A percentile compares a stretch with the other conserved stretches of the same genome.
These are phyloP conservation scores for Halictus rubicundus DNA, from an alignment of 1,140 invertebrate species.

Conservation along the genomic window DNA sequence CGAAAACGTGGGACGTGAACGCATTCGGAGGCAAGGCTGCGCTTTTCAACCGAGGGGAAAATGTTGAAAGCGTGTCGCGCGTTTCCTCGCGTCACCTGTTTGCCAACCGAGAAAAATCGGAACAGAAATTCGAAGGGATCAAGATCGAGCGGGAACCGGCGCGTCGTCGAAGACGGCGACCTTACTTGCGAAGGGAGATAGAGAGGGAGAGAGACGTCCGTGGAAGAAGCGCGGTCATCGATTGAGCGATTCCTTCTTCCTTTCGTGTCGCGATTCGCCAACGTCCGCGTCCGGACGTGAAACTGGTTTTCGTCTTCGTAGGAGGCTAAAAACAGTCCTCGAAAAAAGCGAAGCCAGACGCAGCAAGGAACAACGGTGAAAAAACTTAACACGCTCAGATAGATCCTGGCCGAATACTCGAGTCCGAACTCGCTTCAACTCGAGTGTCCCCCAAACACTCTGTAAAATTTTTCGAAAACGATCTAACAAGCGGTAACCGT, in stretches of 20 bases:
- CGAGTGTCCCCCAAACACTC: neutral
- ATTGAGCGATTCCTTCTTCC: conserved; percentile 53
- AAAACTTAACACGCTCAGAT: conserved; percentile 5
- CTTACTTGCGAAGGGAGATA: neutral
- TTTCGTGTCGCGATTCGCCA: conserved; percentile 50
- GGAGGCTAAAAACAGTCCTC: conserved; percentile 45
- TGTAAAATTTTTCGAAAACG: too few species aligned
- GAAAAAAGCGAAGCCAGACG: conserved; percentile 38
- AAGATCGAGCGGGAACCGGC: too few species aligned
- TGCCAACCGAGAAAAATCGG: neutral
- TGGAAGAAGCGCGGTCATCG: conserved; percentile 39
- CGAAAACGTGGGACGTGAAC: conserved; percentile 31
- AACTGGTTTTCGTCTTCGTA: conserved; percentile 56
- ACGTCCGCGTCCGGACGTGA: conserved; percentile 47
- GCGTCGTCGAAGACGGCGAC: conserved; percentile 12
- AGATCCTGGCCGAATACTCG: neutral
- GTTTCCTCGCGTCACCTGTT: neutral
- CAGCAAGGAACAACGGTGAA: conserved; percentile 8
- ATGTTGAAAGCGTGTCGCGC: too few species aligned
- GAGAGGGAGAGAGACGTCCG: conserved; percentile 20
- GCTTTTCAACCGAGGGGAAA: conserved; percentile 4
- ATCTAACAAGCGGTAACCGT: neutral
- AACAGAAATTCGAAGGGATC: neutral
- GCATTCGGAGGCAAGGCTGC: conserved; percentile 28
- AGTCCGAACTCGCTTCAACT: neutral